Percentiles rank a stretch among this genome's conserved stretches.
These are phyloP conservation scores for Hippopotamyrus pictus DNA, from an alignment of 2,797 vertebrate genomes.

Conservation along the genomic window DNA sequence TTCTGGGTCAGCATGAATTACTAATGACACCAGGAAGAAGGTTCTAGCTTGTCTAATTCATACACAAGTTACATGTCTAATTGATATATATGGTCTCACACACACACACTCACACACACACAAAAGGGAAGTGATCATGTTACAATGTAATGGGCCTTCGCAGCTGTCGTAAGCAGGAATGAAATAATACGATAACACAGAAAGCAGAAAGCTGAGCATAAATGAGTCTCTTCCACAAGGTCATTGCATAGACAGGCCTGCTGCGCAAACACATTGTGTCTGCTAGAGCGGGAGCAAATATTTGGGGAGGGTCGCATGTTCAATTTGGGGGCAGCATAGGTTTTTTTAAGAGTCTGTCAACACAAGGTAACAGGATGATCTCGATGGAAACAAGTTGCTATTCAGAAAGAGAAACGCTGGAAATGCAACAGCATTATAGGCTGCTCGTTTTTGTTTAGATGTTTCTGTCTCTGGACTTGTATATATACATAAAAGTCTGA, in stretches of 20 bases:
- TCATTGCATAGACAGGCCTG: neutral
- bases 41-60: neutral
- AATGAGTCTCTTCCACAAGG: neutral
- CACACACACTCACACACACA: neutral
- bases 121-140: neutral
- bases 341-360: neutral
- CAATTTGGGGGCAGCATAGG: neutral
- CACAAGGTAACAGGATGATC: neutral
- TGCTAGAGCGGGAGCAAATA: neutral
- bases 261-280: neutral
- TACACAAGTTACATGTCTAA: neutral
- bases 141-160: neutral
- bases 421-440: neutral
- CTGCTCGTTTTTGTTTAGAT: neutral
- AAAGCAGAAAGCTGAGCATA: neutral
- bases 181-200: neutral
- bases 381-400: neutral
- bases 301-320: conserved; percentile 3
- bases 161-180: neutral
- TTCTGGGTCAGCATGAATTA: neutral
- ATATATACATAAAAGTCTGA: neutral
- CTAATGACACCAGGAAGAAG: neutral
- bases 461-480: neutral
- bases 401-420: neutral
- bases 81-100: neutral